Evolutionary conservation across 2,797 vertebrate genomes (phyloP), one percentile per base, ranked within the genome.

Genomic region (Neomorphus geoffroyi): DNA sequence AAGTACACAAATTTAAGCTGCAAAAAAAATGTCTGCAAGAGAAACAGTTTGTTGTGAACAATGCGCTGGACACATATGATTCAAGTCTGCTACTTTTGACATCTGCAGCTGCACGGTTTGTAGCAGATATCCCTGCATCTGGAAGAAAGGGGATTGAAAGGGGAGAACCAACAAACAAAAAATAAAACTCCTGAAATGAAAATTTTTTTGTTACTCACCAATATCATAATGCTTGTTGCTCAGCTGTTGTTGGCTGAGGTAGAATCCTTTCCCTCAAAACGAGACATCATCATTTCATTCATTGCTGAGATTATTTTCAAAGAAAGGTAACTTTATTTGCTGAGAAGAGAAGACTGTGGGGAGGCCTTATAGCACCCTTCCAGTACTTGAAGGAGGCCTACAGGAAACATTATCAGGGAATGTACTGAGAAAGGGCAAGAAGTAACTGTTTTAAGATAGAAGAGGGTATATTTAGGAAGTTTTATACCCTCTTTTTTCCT

Each of bases 71-170:
- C 37, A 39, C 10, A 17, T 26, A 10, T 3, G 6, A 54, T 27
- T 46, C 27, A n/a, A 23, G 7, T 50, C 21, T 2, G 0, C 18
- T 51, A 19, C 15, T 86, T 91, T 78, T 0, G 0, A 11, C 12
- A 15, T 43, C n/a, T 16, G 4, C 18, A 78, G 21, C 61, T 90
- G 33, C 33, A 33, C 4, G 24, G 9, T 74, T 86, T 88, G 10
- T 24, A 72, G 21, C 18, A 54, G 37, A 28, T 69, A 26, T 50
- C n/a, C 61, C 30, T 71, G n/a, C 4, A 54, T 41, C 27, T 73
- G n/a, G 10, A 75, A 65, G n/a, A 57, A 62, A 75, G 28, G 3
- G 46, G 26, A n/a, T 13, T 39, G 24, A 73, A 67, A 46, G 2
- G 4, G 27, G 13, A 81, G 26, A 66, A 37, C 1, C 86, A 67